Base-by-base conservation (phyloP, 2,113 vertebrate species). In the Microtus pennsylvanicus region DNA sequence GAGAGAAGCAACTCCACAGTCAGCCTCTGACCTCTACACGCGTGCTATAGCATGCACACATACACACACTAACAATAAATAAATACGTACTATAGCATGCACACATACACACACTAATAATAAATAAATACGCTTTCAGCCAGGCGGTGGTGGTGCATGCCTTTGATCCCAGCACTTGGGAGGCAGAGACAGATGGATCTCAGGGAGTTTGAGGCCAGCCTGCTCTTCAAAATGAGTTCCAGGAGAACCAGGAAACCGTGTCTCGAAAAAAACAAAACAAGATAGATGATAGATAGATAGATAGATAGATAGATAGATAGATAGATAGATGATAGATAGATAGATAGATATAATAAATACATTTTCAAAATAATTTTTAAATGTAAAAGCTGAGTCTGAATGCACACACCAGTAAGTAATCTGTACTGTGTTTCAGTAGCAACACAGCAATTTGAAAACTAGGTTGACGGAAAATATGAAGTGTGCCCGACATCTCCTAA, bases 381-480 rank as follows among this genome's bases (percentile, higher is more conserved):
- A 17, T 83, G 55, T 61, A 28, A 58, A 55, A 83, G 42, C 33
- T 89, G 55, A 91, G 42, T 33, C 38, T 74, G n/a, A 85, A 94
- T 75, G 91, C 19, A 82, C 14, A 74, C 3, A 83, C 7, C 38
- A 70, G 45, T 87, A 85, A 83, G 50, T 1, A 89, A 50, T 61
- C 7, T 24, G 38, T 12, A 75, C 14, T 22, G 22, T 95, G 7
- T 50, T 85, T 90, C 87, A 87, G 90, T 3, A 93, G 63, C 19
- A 67, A 95, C 52, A 87, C 1, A 45, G 16, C 22, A 21, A 45
- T 87, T 70, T 87, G 24, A 94, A 95, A 94, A 90, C 26, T 35
- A 78, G 0, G 30, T 52, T 93, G n/a, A 50, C n/a, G 75, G 92
- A 58, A 76, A 69, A 69, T 67, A 75, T 65, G 24, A 75, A 93